Conservation (phyloP, 2,113 vertebrate genomes). For the Scomber scombrus region DNA sequence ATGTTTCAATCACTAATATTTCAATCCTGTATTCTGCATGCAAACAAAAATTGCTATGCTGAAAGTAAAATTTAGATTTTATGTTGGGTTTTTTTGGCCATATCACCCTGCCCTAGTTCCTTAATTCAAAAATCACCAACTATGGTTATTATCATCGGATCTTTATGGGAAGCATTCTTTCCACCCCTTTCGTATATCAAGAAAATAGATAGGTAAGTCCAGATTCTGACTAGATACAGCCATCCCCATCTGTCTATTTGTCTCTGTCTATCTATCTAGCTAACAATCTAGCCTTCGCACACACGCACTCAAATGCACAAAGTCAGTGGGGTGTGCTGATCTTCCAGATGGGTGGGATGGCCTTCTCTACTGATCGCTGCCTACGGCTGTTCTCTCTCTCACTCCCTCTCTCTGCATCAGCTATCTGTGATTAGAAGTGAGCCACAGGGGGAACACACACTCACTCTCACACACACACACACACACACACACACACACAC, state of each 20-base stretch:
- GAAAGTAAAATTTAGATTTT: too few relatives aligned
- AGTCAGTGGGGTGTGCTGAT: slow-evolving; percentile 59
- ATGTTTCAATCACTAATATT: too few relatives aligned
- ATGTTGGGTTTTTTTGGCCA: too few relatives aligned
- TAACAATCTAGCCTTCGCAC: slow-evolving; percentile 30
- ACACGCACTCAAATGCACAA: slow-evolving; percentile 20
- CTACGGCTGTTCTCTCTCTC: slow-evolving; percentile 48
- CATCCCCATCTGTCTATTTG: neutral
- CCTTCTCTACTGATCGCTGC: slow-evolving; percentile 71
- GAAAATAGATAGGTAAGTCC: neutral
- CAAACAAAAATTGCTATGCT: too few relatives aligned
- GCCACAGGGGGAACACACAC: slow-evolving; percentile 55
- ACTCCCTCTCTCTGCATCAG: slow-evolving; percentile 67
- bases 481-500: slow-evolving; percentile 7
- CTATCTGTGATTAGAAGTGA: slow-evolving; percentile 78
- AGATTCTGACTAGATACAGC: neutral
- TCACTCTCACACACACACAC: slow-evolving; percentile 16
- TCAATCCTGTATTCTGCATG: too few relatives aligned
- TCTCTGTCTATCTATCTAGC: slow-evolving; percentile 8
- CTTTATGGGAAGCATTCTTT: neutral
- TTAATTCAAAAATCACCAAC: neutral
- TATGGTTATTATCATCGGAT: neutral
- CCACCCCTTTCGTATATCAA: neutral
- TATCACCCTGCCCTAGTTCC: too few relatives aligned
- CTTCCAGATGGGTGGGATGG: slow-evolving; percentile 79